These are phyloP conservation scores for Mesochorus sp. DNA, from an alignment of 2,888 invertebrate species.

Conservation along the genomic window DNA sequence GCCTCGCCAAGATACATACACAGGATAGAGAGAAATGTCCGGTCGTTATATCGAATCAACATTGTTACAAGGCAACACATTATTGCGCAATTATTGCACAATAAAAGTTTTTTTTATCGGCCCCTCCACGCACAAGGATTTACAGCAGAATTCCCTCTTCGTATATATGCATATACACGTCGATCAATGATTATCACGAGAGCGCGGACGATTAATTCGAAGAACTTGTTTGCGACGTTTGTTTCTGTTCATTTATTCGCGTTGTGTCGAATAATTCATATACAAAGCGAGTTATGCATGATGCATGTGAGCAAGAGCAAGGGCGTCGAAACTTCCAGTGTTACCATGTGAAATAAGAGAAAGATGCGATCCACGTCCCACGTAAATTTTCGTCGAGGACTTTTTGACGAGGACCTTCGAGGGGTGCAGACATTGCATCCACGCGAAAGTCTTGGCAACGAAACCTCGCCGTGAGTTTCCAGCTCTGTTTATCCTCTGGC, in stretches of 20 bases:
- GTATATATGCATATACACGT: too few relatives aligned
- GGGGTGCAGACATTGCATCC: background rate
- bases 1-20: background rate
- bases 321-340: background rate
- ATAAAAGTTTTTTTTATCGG: background rate
- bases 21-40: slow-evolving; percentile 39
- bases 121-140: background rate
- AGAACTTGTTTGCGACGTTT: slow-evolving; percentile 30
- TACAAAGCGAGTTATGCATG: too few relatives aligned
- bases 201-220: slow-evolving; percentile 28
- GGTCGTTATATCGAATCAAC: slow-evolving; percentile 40
- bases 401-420: background rate
- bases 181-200: background rate
- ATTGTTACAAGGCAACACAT: background rate
- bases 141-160: too few relatives aligned
- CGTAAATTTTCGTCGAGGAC: too few relatives aligned
- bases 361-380: too few relatives aligned
- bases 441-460: background rate
- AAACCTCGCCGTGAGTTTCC: background rate
- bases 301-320: too few relatives aligned
- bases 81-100: slow-evolving; percentile 43
- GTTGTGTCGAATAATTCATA: slow-evolving; percentile 35
- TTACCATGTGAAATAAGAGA: too few relatives aligned
- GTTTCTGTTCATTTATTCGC: background rate
- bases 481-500: slow-evolving; percentile 5